These are phyloP conservation scores for Thyatira batis DNA, from an alignment of 2,888 invertebrate species.

Conservation along the genomic window DNA sequence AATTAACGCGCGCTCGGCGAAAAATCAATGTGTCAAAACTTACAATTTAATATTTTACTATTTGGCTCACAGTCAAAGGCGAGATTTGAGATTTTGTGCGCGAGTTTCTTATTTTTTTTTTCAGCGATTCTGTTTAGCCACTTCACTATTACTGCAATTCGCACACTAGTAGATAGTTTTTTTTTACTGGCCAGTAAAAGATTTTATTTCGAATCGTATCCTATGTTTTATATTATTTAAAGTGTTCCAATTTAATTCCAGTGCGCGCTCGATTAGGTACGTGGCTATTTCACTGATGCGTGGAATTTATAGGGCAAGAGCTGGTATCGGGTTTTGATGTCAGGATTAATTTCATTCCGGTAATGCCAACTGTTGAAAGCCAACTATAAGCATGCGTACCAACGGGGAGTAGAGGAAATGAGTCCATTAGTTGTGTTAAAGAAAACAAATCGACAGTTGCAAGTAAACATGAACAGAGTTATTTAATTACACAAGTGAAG, in stretches of 20 bases:
- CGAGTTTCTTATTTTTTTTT: background rate
- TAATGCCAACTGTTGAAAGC: slow-evolving; percentile 18
- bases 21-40: background rate
- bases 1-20: background rate
- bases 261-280: slow-evolving; percentile 25
- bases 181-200: background rate
- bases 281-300: slow-evolving; percentile 13
- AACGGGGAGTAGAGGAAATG: slow-evolving; percentile 32
- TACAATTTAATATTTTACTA: background rate
- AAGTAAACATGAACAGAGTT: slow-evolving; percentile 25
- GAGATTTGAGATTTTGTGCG: background rate
- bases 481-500: background rate
- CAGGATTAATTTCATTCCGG: slow-evolving; percentile 21
- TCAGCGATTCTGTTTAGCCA: background rate
- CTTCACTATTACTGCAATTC: no score
- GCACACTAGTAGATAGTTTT: no score
- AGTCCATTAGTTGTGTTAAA: slow-evolving; percentile 47
- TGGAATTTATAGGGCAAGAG: slow-evolving; percentile 21
- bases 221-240: background rate
- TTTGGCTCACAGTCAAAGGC: background rate
- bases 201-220: background rate
- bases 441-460: slow-evolving; percentile 47
- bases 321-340: slow-evolving; percentile 6
- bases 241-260: slow-evolving; percentile 6
- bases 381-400: slow-evolving; percentile 4